Evolutionary conservation across 1,140 invertebrate species (phyloP).

Genomic region (Theocolax elegans): DNA sequence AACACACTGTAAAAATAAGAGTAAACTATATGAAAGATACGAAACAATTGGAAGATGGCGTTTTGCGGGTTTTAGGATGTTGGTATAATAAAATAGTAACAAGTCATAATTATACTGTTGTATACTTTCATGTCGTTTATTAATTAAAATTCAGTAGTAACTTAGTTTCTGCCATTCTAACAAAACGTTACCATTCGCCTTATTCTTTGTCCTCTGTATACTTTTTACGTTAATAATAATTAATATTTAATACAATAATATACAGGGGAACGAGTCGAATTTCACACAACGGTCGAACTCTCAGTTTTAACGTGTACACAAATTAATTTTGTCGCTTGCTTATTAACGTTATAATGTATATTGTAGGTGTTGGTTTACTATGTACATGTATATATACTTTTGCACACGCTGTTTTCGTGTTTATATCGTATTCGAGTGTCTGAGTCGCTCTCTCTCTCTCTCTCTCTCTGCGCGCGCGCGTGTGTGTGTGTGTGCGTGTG

Average conservation of each 20-base stretch:
- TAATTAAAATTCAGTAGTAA: slow-evolving; percentile 69
- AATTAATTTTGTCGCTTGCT: slow-evolving; percentile 29
- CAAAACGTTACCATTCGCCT: slow-evolving; percentile 65
- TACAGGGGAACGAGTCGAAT: slow-evolving; percentile 53
- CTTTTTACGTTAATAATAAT: slow-evolving; percentile 64
- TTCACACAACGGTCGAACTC: slow-evolving; percentile 31
- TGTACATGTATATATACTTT: no score
- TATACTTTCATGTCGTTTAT: slow-evolving; percentile 70
- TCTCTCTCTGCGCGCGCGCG: no score
- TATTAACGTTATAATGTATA: no score
- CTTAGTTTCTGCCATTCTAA: slow-evolving; percentile 68
- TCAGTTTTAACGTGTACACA: slow-evolving; percentile 38
- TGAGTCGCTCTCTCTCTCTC: no score
- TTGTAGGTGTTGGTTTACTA: no score
- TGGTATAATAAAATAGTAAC: slow-evolving; percentile 53
- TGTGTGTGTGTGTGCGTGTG: no score
- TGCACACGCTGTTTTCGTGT: no score
- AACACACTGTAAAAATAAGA: no score
- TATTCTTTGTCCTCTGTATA: slow-evolving; percentile 48
- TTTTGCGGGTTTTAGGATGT: no score
- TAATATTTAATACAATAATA: slow-evolving; percentile 65
- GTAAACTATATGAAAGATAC: no score
- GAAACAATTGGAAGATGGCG: no score
- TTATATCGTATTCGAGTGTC: no score
- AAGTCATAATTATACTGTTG: slow-evolving; percentile 58